A percentile compares a stretch with the other conserved stretches of the same genome.
Evolutionary conservation across 92 coral and sea anemone species (phyloP).

Genomic region (Epizoanthus illoricatus): DNA sequence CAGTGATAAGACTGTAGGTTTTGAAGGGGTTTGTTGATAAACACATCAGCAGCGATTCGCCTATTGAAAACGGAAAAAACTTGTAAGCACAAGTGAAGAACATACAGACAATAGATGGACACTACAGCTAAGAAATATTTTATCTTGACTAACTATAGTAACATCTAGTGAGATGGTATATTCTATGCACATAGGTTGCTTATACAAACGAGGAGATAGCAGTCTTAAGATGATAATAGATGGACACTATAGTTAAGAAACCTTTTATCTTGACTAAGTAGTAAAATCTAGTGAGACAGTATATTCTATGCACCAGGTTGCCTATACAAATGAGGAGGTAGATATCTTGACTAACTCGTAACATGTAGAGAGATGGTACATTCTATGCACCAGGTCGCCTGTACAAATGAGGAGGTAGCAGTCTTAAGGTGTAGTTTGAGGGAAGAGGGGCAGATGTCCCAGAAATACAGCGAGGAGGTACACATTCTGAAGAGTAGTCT

Average conservation of each 20-base stretch:
- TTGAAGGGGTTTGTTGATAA: no score
- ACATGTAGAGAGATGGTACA: not conserved
- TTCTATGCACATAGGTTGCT: not conserved
- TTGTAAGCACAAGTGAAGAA: no score
- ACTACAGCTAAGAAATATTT: no score
- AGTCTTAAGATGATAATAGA: not conserved
- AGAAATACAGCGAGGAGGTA: slow-evolving; percentile 30
- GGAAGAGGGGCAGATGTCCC: slow-evolving; percentile 25
- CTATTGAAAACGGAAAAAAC: no score
- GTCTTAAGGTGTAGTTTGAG: slow-evolving; percentile 21
- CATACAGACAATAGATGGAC: no score
- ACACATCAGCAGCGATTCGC: no score
- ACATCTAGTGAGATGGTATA: not conserved
- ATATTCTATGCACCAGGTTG: no score
- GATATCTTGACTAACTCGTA: not conserved
- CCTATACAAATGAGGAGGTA: no score
- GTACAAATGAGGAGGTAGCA: slow-evolving; percentile 18
- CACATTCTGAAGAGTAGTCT: slow-evolving; percentile 29
- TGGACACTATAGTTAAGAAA: no score
- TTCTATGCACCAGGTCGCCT: not conserved
- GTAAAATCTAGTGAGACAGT: no score
- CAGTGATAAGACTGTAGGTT: no score
- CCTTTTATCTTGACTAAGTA: no score
- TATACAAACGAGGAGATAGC: slow-evolving; percentile 6
- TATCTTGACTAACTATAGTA: not conserved